Percentiles rank a stretch among this genome's conserved stretches.
Conservation (phyloP, 2,888 invertebrate species). For the Microplitis deprimator region DNA sequence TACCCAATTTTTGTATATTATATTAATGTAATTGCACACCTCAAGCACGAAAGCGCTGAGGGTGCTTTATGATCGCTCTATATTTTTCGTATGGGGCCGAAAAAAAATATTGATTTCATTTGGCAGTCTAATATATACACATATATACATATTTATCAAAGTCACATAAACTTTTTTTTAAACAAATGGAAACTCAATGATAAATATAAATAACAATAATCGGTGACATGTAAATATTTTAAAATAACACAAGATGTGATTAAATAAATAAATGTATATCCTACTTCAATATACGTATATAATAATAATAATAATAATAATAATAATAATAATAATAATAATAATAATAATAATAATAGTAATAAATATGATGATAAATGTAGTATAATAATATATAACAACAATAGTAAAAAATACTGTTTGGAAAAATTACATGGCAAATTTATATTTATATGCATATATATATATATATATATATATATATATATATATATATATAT, state of each 20-base stretch:
- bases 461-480: constrained; percentile 38
- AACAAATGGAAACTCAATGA: constrained; percentile 29
- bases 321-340: constrained; percentile 36
- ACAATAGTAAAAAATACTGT: constrained; percentile 38
- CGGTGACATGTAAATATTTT: constrained; percentile 30
- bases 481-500: constrained; percentile 37
- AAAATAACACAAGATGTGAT: not conserved
- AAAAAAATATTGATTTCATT: too few species aligned
- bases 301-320: constrained; percentile 29
- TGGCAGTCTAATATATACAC: not conserved
- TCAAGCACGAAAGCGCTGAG: too few species aligned
- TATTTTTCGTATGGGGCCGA: too few species aligned
- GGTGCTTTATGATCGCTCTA: too few species aligned
- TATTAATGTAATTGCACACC: too few species aligned
- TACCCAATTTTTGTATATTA: too few species aligned
- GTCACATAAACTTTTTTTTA: constrained; percentile 20
- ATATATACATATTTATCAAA: constrained; percentile 30
- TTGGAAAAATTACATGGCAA: constrained; percentile 53
- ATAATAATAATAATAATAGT: constrained; percentile 33
- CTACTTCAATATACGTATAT: constrained; percentile 27
- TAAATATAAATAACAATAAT: constrained; percentile 10
- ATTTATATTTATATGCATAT: constrained; percentile 45
- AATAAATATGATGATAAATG: constrained; percentile 13
- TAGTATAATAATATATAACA: not conserved
- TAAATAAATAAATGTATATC: constrained; percentile 27